phyloP scores from a whole-genome alignment of 2,888 invertebrate genomes.

The Orchestes rusci region DNA sequence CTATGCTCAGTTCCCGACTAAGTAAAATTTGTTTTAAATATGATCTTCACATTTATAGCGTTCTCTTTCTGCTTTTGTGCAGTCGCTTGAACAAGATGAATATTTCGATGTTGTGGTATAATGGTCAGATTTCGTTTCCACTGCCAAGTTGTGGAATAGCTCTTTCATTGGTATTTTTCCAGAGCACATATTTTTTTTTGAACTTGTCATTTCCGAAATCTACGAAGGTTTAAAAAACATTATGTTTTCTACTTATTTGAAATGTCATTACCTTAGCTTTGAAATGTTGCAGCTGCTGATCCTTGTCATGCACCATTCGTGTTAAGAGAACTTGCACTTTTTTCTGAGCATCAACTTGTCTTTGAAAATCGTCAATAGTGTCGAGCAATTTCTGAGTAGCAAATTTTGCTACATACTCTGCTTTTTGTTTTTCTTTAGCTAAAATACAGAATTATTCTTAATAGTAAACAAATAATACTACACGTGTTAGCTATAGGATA shows the following conservation, averaged over 20 bases:
- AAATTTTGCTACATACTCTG: conserved; percentile 37
- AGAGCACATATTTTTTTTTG: not conserved
- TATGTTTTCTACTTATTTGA: no score
- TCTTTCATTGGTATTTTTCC: not conserved
- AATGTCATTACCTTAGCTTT: conserved; percentile 28
- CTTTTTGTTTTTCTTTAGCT: conserved; percentile 35
- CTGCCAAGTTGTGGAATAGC: not conserved
- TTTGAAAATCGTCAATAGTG: conserved; percentile 38
- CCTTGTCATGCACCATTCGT: conserved; percentile 36
- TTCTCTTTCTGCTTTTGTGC: not conserved
- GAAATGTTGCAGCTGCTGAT: conserved; percentile 29
- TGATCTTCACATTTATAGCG: no score
- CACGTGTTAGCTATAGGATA: no score
- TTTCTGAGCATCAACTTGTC: conserved; percentile 35
- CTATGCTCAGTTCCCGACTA: no score
- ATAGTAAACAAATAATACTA: no score
- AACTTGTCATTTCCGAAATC: not conserved
- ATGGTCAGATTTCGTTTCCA: not conserved
- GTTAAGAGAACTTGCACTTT: conserved; percentile 35
- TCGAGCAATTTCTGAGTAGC: conserved; percentile 38
- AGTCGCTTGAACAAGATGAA: not conserved
- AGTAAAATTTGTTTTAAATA: no score
- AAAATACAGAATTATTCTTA: not conserved
- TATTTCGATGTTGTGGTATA: not conserved
- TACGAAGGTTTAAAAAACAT: not conserved